Percentiles rank a stretch among this genome's conserved stretches.
These are phyloP conservation scores for Ashinkailepas kermadecensis DNA, from an alignment of 2,888 invertebrate species.

Conservation along the genomic window DNA sequence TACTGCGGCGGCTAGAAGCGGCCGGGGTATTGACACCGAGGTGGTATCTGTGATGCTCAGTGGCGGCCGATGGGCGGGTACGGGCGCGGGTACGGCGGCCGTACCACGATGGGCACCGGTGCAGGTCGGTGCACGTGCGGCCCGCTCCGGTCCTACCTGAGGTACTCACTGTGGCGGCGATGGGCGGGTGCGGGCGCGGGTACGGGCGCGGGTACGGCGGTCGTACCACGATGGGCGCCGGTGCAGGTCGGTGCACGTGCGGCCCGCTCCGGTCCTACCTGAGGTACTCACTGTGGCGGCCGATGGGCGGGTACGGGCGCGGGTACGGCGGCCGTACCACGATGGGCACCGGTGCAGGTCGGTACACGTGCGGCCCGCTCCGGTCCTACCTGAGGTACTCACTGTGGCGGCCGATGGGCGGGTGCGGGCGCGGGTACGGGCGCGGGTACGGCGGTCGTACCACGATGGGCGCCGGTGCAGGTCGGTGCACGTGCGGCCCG, in stretches of 20 bases:
- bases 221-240: neutral
- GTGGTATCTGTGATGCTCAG: neutral
- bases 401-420: neutral
- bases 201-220: neutral
- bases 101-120: neutral
- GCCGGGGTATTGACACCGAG: no score
- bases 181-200: no score
- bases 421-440: no score
- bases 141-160: neutral
- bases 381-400: neutral
- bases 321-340: neutral
- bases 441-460: neutral
- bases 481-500: neutral
- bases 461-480: neutral
- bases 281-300: neutral
- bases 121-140: neutral
- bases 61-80: neutral
- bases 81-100: neutral
- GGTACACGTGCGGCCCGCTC: neutral
- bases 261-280: neutral
- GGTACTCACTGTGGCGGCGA: neutral
- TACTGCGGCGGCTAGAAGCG: no score
- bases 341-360: neutral
- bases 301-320: neutral
- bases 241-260: neutral